phyloP scores from a whole-genome alignment of 1,140 invertebrate genomes.

The Zaprionus africanus region DNA sequence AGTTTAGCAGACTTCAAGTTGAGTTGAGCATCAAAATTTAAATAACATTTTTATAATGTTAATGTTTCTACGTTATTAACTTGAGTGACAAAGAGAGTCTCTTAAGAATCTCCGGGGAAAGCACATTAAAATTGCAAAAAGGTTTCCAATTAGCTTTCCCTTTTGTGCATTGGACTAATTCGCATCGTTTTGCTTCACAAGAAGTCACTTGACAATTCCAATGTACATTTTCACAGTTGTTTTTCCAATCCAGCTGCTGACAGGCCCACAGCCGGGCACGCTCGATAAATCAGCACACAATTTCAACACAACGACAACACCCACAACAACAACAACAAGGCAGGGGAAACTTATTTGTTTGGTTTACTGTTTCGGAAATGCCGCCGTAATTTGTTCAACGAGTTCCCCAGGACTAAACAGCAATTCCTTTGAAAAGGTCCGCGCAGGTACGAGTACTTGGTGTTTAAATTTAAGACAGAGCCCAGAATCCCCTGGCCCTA shows the following conservation, averaged over 20 bases:
- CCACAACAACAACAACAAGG: constrained; percentile 22
- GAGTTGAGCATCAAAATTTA: not conserved
- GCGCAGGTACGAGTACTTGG: constrained; percentile 39
- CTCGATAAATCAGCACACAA: constrained; percentile 69
- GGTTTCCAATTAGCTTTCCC: constrained; percentile 69
- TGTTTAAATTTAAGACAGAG: constrained; percentile 49
- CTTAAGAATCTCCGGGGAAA: not conserved
- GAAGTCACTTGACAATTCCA: constrained; percentile 61
- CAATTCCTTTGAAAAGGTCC: constrained; percentile 37
- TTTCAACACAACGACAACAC: constrained; percentile 34
- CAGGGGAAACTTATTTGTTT: constrained; percentile 57
- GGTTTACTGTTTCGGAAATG: constrained; percentile 62
- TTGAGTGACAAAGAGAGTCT: not conserved
- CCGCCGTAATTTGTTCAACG: constrained; percentile 69
- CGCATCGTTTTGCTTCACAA: constrained; percentile 30
- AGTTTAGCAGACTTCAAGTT: not conserved
- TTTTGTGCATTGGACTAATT: constrained; percentile 50
- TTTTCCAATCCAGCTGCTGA: constrained; percentile 49
- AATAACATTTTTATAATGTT: too few species aligned
- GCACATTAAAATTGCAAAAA: not conserved
- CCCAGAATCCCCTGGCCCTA: constrained; percentile 11
- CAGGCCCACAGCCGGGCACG: constrained; percentile 30
- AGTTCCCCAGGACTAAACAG: constrained; percentile 28
- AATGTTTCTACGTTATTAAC: not conserved
- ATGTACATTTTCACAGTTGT: constrained; percentile 48